Evolutionary conservation across 2,113 vertebrate species (phyloP), one percentile per base, ranked within the genome.

Genomic region (Odocoileus hemionus): DNA sequence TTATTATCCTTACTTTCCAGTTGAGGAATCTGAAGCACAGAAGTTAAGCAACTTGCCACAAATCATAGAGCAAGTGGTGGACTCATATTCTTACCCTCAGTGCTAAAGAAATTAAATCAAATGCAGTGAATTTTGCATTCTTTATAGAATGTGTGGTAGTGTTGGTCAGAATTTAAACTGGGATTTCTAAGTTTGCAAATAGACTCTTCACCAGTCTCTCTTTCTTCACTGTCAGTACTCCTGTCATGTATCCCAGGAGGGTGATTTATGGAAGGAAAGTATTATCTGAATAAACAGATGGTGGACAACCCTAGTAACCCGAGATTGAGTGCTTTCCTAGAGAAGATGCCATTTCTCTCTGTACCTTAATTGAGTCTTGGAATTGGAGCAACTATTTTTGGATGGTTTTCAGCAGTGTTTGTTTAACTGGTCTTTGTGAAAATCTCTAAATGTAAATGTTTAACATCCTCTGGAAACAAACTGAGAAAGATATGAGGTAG

Each of bases 351-450:
- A 21, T 90, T 95, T 96, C 83, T 96, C 15, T 94, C 19, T 83
- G 2, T 88, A 60, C 43, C 19, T 67, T 93, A 86, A 60, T 67
- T 76, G 52, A 80, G 25, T 78, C 61, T 88, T 95, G 55, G 36
- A 88, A 74, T 79, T 91, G 74, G 45, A 91, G 11, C 57, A 91
- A 1, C 30, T 93, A 91, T 90, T 74, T 93, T 85, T 6, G 80
- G 82, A 61, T 47, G 50, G 91, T 90, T 47, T 88, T 92, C 10
- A 86, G 26, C 76, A 84, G 36, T 96, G 55, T 90, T 97, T 94
- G 39, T 84, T 96, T 95, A 89, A 94, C 78, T 84, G 54, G 70
- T 93, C 80, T 95, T 95, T 94, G 55, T 97, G 55, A 93, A 87
- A 96, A 52, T 94, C 54, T 86, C 43, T 67, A 54, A 90, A 58